Base-by-base conservation (phyloP, 2,797 vertebrate genomes). In the Brachyalestes nurse region DNA sequence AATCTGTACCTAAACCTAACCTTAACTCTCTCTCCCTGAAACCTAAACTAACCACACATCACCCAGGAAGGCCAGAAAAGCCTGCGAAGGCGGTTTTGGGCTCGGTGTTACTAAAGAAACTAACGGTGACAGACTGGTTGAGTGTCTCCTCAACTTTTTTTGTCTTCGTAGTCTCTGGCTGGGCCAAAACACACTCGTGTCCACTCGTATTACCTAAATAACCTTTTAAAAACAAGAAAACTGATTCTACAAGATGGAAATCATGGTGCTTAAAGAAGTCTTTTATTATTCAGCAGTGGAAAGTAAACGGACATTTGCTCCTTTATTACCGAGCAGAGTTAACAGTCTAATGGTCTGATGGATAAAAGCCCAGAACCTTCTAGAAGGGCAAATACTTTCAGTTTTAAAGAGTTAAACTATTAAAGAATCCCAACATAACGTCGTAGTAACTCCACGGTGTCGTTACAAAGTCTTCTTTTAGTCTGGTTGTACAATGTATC, bases 281-380 rank as follows among this genome's bases (percentile, higher is more conserved):
- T 14, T 1, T 17, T 17, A 17, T 64, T 64, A 34, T 64, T 34
- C 61, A 64, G 13, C 14, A 34, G 61, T 16, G 61, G 8, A 17
- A 64, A 64, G 61, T 64, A 34, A 64, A 64, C 61, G 61, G 60
- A 28, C 25, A 61, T 25, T 61, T 61, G 61, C 61, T 61, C 14
- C n/a, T 61, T 61, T 23, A 28, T 5, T 5, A 23, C 12, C 60
- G 57, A 21, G n/a, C 25, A 61, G 60, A 5, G 4, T 28, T 61
- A 28, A 61, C 13, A 61, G 57, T 58, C 10, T 28, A 23, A 14
- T 16, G 12, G 25, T 28, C 28, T 28, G 28, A 28, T 28, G 28
- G 28, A 28, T 28, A 28, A 28, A 28, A 64, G 10, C 2, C 25
- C 8, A 34, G n/a, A 66, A 0, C 21, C 45, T n/a, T 21, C 19